phyloP scores from a whole-genome alignment of 1,140 invertebrate species.

The Papilio polyxenes region DNA sequence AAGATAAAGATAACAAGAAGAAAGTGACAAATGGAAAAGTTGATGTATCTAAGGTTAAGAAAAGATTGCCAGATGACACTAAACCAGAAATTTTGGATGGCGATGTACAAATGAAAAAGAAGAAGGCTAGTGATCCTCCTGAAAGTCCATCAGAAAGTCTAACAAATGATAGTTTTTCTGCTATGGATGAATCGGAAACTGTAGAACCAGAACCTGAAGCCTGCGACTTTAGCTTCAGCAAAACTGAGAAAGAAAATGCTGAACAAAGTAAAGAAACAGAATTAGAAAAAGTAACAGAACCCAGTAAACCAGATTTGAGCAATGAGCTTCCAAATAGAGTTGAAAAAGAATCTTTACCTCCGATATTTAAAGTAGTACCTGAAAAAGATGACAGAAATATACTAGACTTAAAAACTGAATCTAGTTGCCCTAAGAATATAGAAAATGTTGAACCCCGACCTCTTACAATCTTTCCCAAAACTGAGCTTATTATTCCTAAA shows the following conservation, averaged over 20 bases:
- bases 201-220: conserved; percentile 82
- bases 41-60: conserved; percentile 86
- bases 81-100: conserved; percentile 82
- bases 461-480: conserved; percentile 75
- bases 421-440: conserved; percentile 56
- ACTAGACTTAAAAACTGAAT: conserved; percentile 73
- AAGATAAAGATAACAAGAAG: conserved; percentile 82
- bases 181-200: conserved; percentile 88
- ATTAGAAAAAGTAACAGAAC: conserved; percentile 62
- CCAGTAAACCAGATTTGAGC: conserved; percentile 58
- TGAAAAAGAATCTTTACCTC: conserved; percentile 67
- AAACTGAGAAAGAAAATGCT: conserved; percentile 69
- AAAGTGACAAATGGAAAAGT: conserved; percentile 85
- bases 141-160: conserved; percentile 90
- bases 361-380: conserved; percentile 59
- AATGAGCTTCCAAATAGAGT: conserved; percentile 63
- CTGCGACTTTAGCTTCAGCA: conserved; percentile 77
- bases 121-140: conserved; percentile 84
- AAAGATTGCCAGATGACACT: conserved; percentile 83
- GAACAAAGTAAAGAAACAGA: conserved; percentile 77
- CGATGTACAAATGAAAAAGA: conserved; percentile 85
- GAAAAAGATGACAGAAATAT: conserved; percentile 71
- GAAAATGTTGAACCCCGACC: conserved; percentile 66
- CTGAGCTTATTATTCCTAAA: conserved; percentile 82
- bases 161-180: conserved; percentile 89